Conservation (phyloP, 1,140 invertebrate species). For the Ostrea denselamellosa region DNA sequence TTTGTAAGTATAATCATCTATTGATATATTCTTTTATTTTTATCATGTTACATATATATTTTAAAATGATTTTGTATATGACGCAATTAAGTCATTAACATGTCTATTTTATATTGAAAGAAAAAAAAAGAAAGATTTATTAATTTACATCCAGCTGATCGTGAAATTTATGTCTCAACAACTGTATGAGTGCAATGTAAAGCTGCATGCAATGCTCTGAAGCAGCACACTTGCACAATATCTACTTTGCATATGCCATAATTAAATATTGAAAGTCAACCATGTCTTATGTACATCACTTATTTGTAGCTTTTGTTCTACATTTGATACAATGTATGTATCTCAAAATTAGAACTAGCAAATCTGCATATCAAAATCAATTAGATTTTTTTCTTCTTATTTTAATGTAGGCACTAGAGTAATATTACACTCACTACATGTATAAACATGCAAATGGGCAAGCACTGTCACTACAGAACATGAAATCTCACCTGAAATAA, state of each 20-base stretch:
- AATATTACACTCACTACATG: neutral
- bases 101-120: no score
- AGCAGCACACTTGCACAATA: neutral
- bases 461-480: slow-evolving; percentile 21
- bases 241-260: no score
- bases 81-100: no score
- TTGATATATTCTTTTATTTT: neutral
- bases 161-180: neutral
- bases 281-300: no score
- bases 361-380: no score
- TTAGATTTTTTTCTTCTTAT: no score
- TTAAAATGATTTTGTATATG: neutral
- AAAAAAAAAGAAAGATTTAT: no score
- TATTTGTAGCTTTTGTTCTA: no score
- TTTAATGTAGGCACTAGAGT: neutral
- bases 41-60: neutral
- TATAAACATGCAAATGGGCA: neutral
- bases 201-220: neutral
- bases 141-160: no score
- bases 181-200: neutral
- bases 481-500: slow-evolving; percentile 35
- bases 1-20: neutral
- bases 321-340: no score
- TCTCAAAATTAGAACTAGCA: no score
- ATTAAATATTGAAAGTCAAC: no score